Evolutionary conservation across 2,113 vertebrate species (phyloP).

Genomic region (Austrofundulus limnaeus): DNA sequence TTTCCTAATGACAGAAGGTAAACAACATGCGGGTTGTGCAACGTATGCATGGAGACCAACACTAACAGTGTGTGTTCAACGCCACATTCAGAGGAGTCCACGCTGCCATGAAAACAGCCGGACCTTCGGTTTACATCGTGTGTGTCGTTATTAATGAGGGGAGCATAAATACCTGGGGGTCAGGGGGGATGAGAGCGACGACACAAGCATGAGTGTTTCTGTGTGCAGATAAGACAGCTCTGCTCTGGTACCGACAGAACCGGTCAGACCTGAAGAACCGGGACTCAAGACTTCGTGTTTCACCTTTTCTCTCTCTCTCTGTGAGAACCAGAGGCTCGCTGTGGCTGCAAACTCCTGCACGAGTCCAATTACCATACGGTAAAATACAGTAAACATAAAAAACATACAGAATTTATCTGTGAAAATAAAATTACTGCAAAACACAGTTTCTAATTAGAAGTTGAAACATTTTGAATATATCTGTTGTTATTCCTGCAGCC

Average conservation of each 20-base stretch:
- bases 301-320: neutral
- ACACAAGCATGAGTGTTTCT: neutral
- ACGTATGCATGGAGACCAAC: neutral
- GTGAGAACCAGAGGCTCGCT: constrained; percentile 47
- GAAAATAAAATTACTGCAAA: no score
- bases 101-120: no score
- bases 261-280: constrained; percentile 47
- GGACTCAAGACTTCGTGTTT: constrained; percentile 4
- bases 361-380: constrained; percentile 40
- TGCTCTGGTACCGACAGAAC: constrained; percentile 27
- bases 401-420: no score
- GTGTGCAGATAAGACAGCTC: neutral
- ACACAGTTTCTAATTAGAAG: no score
- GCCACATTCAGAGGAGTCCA: no score
- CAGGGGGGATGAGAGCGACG: neutral
- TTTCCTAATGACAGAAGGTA: constrained; percentile 1
- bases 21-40: neutral
- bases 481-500: neutral
- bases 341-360: constrained; percentile 32
- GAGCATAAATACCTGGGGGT: neutral
- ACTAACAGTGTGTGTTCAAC: no score
- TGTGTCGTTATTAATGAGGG: no score
- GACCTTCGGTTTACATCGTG: no score
- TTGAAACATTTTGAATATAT: no score
- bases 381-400: no score